phyloP scores from a whole-genome alignment of 2,888 invertebrate species.

The Diadromus collaris region DNA sequence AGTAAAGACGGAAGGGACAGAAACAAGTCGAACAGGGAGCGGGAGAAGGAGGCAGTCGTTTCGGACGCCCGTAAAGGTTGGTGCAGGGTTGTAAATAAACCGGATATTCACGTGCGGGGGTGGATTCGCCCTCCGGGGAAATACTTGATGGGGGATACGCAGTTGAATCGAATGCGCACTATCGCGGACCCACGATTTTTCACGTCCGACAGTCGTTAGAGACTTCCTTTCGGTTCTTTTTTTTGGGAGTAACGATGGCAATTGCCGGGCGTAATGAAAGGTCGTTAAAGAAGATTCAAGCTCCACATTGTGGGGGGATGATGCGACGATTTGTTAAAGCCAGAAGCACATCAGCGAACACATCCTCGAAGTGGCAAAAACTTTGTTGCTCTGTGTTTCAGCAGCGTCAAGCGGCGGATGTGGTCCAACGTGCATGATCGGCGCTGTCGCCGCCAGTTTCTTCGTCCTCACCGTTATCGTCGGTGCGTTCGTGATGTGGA shows the following conservation, averaged over 20 bases:
- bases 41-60: constrained; percentile 65
- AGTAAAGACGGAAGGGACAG: constrained; percentile 62
- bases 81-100: constrained; percentile 42
- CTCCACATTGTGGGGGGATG: background rate
- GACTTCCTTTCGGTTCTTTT: background rate
- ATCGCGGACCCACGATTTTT: constrained; percentile 15
- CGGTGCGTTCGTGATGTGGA: constrained; percentile 73
- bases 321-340: background rate
- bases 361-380: background rate
- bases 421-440: constrained; percentile 80
- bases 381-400: constrained; percentile 48
- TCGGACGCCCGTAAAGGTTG: constrained; percentile 74
- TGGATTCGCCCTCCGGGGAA: constrained; percentile 20
- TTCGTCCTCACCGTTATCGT: constrained; percentile 76
- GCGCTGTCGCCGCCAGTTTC: constrained; percentile 79
- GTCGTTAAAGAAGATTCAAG: background rate
- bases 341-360: background rate
- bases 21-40: constrained; percentile 66
- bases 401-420: constrained; percentile 75
- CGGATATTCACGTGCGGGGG: constrained; percentile 17
- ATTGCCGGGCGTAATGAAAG: constrained; percentile 5
- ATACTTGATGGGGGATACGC: background rate
- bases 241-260: background rate
- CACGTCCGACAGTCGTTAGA: constrained; percentile 5
- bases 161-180: constrained; percentile 23